Base-by-base conservation (phyloP, 2,113 vertebrate species). In the Seriola rivoliana region DNA sequence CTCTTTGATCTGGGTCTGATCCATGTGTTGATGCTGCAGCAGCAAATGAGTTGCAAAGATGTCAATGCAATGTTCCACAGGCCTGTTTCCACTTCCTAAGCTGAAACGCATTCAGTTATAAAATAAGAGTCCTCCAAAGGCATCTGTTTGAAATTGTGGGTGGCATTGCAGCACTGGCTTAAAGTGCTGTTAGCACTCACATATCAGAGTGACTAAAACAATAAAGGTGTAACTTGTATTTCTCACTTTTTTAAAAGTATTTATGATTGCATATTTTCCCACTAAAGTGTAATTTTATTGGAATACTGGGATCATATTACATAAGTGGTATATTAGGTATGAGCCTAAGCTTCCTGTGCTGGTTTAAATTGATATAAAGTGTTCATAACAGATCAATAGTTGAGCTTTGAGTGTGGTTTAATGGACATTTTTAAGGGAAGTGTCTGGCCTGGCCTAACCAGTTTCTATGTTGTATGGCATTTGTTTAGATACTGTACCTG, bases 1-100 rank as follows among this genome's bases (percentile, higher is more conserved):
- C n/a, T 66, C 62, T 55, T 4, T 60, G 50, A 69, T 70, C 52
- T 42, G 54, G 12, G 3, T 32, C 78, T 76, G 40, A 42, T 57
- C 44, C 44, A 38, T 63, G 75, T 78, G 50, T 48, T 72, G 25
- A 50, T 52, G 65, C 60, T 74, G 78, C 69, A 71, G 70, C n/a
- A 60, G 60, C 64, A 84, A 73, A 69, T 55, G 54, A 74, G 70
- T 42, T 77, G 58, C 70, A 59, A 44, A 3, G 23, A 14, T 4
- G 2, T 58, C 32, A 78, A 74, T 8, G 17, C 3, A 0, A 52
- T 36, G 23, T 46, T 16, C 16, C 17, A 32, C 52, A 32, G 34
- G 8, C 4, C 13, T n/a, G 25, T 25, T 78, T 84, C 73, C 78
- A 19, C 64, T 78, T 81, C 29, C 16, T 1, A 3, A 1, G 3